Evolutionary conservation across 2,113 vertebrate genomes (phyloP), one percentile per base, ranked within the genome.

Genomic region (Crotalus helleri): DNA sequence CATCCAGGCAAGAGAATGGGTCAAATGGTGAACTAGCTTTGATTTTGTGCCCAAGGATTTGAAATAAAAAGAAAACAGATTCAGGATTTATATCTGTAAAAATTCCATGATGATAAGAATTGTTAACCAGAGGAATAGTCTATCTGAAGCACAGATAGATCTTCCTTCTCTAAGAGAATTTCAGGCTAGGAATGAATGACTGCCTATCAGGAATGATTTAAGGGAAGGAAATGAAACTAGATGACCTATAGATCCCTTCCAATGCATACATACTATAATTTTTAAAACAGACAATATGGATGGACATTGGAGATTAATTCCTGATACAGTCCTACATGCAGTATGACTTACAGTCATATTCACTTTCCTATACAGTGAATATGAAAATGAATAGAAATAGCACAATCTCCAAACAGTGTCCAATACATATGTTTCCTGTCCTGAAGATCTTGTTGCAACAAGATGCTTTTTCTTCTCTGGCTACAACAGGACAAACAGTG

Each of bases 401-500:
- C 44, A 57, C 29, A 13, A 51, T 93, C 4, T 57, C 10, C n/a
- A 51, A 86, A 29, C 92, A 96, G 93, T 54, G 91, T 92, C 5
- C 44, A 85, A 33, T 23, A 51, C 24, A 26, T 74, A 54, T 0
- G 87, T 94, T 93, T 91, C 90, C 92, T 94, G 96, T 95, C 92
- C 88, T 23, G 46, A 94, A 89, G 92, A 93, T 92, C 92, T 74
- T 94, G 90, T 92, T 93, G 93, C 91, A 92, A 91, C 54, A 91
- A 92, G 93, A 93, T 93, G 69, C 88, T 9, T 94, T 93, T 95
- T 92, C 64, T 44, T 94, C 39, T 94, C 81, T 44, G 87, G 91
- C 33, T 91, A 57, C 93, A 94, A 94, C 87, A 96, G 96, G 94
- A 95, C 94, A 97, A 96, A 96, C 95, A 92, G 88, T 59, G 23